These are phyloP conservation scores for Eristalis tenax DNA, from an alignment of 2,888 invertebrate genomes.

Conservation along the genomic window DNA sequence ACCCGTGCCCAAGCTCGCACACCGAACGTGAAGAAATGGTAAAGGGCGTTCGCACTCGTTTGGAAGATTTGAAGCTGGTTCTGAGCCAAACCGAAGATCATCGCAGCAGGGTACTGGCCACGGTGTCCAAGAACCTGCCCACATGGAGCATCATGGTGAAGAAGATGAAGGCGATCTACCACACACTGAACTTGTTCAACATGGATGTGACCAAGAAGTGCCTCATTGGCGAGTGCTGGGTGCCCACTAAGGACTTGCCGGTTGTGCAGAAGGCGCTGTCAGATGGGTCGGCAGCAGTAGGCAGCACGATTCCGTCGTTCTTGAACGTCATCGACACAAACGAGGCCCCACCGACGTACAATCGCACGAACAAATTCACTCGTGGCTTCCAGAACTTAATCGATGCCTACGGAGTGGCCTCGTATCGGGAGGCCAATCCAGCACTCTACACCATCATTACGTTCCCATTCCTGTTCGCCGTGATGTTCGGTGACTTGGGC, in stretches of 20 bases:
- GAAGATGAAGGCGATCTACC: conserved; percentile 96
- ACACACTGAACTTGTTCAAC: conserved; percentile 95
- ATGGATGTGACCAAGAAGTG: conserved; percentile 96
- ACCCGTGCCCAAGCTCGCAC: conserved; percentile 92
- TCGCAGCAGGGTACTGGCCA: conserved; percentile 90
- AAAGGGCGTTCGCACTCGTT: conserved; percentile 90
- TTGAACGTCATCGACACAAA: conserved; percentile 92
- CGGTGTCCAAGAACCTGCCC: conserved; percentile 91
- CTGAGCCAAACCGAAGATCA: conserved; percentile 93
- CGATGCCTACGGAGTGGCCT: conserved; percentile 94
- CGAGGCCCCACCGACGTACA: conserved; percentile 95
- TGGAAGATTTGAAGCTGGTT: conserved; percentile 91
- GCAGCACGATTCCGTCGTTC: conserved; percentile 96
- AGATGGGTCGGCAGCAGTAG: conserved; percentile 92
- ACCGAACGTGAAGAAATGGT: conserved; percentile 92
- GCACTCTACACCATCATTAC: conserved; percentile 93
- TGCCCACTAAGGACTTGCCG: conserved; percentile 88
- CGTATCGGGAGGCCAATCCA: conserved; percentile 94
- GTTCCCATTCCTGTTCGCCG: conserved; percentile 95
- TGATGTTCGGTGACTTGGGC: conserved; percentile 97
- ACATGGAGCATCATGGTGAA: conserved; percentile 93
- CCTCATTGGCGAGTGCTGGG: conserved; percentile 95
- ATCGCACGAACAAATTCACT: conserved; percentile 90
- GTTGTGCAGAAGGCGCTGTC: conserved; percentile 90
- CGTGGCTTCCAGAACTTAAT: conserved; percentile 94